Evolutionary conservation across 2,797 vertebrate species (phyloP), one percentile per base, ranked within the genome.

Genomic region (Betta splendens): DNA sequence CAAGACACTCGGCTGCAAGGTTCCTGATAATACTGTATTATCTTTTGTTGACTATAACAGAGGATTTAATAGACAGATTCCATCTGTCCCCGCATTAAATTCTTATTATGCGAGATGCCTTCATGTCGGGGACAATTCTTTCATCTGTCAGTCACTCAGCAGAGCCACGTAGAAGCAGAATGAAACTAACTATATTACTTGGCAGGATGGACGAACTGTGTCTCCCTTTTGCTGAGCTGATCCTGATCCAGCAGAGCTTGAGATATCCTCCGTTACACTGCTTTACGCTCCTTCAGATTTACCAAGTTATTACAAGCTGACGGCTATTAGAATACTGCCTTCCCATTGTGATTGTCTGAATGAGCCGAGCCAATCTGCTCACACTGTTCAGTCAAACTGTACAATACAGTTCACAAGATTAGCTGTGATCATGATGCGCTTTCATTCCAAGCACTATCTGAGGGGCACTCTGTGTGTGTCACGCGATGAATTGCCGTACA

Each of bases 271-370:
- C 49, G 45, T 67, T 69, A 40, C 58, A 50, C 49, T 22, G 21
- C 17, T 39, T 72, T 48, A 49, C 52, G 50, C 40, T 50, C 21
- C 5, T 36, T 33, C 15, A 74, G 63, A 82, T 72, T 69, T 57
- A 68, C 42, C 7, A 4, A 29, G 58, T 28, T 74, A 81, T 74
- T 55, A 59, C 67, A 61, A 79, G 54, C 61, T 57, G 75, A 73
- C 57, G 69, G 54, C 51, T 13, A 47, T 66, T 51, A 61, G 36
- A 47, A 64, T 36, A 25, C 59, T 23, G 50, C 50, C 44, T 25
- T 61, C 29, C 39, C 33, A 43, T 51, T 62, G 32, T 31, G 20
- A 71, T 44, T 37, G 53, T 54, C 49, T 47, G 44, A 64, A 69
- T 45, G 56, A 68, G 58, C 52, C n/a, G 5, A 68, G 38, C 23